These are phyloP conservation scores for Loripinus fragilis DNA, from an alignment of 2,888 invertebrate species.

Conservation along the genomic window DNA sequence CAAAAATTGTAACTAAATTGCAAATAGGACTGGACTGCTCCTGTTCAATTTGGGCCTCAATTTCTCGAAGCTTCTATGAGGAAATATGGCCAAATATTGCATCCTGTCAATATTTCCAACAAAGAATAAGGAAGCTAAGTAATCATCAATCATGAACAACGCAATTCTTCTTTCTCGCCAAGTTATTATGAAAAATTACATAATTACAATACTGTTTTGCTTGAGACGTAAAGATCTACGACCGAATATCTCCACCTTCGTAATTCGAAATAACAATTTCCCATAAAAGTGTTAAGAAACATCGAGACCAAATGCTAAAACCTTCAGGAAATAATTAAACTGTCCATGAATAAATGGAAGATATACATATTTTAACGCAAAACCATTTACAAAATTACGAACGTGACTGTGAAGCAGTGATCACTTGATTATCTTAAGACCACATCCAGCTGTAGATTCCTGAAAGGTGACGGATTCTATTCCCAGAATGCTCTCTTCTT, in stretches of 20 bases:
- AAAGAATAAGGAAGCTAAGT: too few species aligned
- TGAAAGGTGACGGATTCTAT: conserved; percentile 5
- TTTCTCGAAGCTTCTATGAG: too few species aligned
- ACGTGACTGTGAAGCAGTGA: neutral
- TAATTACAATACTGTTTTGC: neutral
- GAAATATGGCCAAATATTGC: too few species aligned
- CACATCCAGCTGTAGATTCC: conserved; percentile 3
- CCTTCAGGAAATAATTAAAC: conserved; percentile 49
- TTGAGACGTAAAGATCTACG: neutral
- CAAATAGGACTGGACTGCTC: too few species aligned
- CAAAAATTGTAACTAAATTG: too few species aligned
- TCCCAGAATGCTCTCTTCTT: neutral
- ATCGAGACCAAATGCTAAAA: conserved; percentile 17
- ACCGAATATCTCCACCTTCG: neutral
- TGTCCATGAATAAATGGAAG: conserved; percentile 52
- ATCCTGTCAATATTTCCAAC: too few species aligned
- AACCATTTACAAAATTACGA: conserved; percentile 19
- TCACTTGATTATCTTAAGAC: conserved; percentile 2
- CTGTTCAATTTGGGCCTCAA: too few species aligned
- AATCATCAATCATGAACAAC: neutral
- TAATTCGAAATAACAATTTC: conserved; percentile 13
- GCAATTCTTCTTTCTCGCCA: neutral
- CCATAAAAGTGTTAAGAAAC: neutral
- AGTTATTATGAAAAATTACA: conserved; percentile 11
- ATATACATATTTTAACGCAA: conserved; percentile 25